Evolutionary conservation across 1,140 invertebrate genomes (phyloP).

Genomic region (Brachionus rotundiformis): DNA sequence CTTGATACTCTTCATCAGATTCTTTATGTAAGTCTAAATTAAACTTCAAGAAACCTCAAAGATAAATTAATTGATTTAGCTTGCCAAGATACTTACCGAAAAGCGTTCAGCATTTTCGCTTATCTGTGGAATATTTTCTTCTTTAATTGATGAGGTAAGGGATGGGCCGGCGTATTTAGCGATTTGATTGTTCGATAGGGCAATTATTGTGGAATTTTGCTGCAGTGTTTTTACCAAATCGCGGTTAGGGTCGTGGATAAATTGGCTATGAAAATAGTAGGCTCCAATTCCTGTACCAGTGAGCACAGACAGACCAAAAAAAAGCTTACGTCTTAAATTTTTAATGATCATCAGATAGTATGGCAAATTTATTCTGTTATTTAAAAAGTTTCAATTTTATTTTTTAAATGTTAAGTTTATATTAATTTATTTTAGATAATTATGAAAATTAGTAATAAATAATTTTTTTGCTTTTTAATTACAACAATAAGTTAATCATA

Average conservation of each 20-base stretch:
- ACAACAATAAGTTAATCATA: too few species aligned
- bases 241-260: not conserved
- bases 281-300: not conserved
- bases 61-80: not conserved
- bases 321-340: not conserved
- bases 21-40: conserved; percentile 4
- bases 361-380: too few species aligned
- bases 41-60: not conserved
- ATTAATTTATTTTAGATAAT: too few species aligned
- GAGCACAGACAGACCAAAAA: not conserved
- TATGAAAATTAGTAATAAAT: too few species aligned
- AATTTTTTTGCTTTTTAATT: too few species aligned
- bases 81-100: not conserved
- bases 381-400: not conserved
- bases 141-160: not conserved
- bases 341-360: not conserved
- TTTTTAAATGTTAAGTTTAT: not conserved
- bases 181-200: not conserved
- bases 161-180: not conserved
- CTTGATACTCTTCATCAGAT: not conserved
- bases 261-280: conserved; percentile 12
- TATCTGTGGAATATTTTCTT: not conserved
- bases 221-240: not conserved
- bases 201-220: conserved; percentile 26
- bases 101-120: not conserved